These are phyloP conservation scores for Ephestia elutella DNA, from an alignment of 1,140 invertebrate species.

Conservation along the genomic window DNA sequence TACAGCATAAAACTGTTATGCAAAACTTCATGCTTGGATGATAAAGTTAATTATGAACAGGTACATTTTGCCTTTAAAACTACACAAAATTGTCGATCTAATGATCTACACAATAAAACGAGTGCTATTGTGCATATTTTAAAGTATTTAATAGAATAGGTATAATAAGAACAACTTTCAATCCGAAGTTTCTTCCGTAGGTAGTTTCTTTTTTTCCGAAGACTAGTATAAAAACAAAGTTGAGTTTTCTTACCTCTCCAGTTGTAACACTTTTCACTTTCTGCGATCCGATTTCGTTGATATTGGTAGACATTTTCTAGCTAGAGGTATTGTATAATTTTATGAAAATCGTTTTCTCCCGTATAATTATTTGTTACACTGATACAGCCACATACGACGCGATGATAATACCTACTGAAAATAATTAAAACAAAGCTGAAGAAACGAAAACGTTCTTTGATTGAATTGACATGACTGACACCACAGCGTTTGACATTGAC, in stretches of 20 bases:
- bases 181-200: background rate
- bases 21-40: no score
- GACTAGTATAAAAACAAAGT: no score
- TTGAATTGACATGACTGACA: no score
- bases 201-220: background rate
- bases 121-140: no score
- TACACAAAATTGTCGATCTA: background rate
- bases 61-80: background rate
- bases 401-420: no score
- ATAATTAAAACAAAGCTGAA: no score
- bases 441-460: no score
- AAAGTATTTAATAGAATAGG: background rate
- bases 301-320: constrained; percentile 44
- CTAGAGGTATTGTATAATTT: background rate
- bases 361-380: no score
- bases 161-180: background rate
- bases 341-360: no score
- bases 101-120: no score
- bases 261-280: constrained; percentile 50
- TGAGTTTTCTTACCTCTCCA: constrained; percentile 45
- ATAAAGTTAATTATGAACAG: background rate
- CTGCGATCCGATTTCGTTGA: constrained; percentile 39
- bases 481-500: no score
- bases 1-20: background rate
- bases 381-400: no score